Conservation (phyloP, 2,888 invertebrate genomes). For the Aphidoletes aphidimyza region DNA sequence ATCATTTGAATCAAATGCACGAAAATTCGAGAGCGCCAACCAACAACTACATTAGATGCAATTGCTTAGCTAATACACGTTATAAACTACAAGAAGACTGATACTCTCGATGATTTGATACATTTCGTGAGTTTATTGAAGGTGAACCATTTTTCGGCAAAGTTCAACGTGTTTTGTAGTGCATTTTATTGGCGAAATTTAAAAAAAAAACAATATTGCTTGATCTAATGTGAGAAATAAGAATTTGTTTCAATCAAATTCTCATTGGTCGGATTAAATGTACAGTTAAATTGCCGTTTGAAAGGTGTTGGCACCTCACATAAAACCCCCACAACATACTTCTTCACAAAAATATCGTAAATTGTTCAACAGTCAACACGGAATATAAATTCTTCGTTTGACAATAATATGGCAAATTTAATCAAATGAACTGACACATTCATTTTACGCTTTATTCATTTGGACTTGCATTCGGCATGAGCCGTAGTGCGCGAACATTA, state of each 20-base stretch:
- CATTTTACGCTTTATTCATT: slow-evolving; percentile 16
- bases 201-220: no score
- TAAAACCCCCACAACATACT: no score
- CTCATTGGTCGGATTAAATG: no score
- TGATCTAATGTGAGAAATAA: no score
- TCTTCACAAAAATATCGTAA: not conserved
- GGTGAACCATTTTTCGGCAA: slow-evolving; percentile 28
- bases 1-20: slow-evolving; percentile 50
- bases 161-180: slow-evolving; percentile 8
- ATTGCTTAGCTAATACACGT: not conserved
- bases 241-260: no score
- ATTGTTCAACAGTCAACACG: not conserved
- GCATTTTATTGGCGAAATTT: no score
- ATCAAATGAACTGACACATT: slow-evolving; percentile 48
- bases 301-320: no score
- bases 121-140: not conserved
- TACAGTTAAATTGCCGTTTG: no score
- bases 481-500: not conserved
- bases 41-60: slow-evolving; percentile 17
- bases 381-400: not conserved
- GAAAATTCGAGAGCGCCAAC: slow-evolving; percentile 25
- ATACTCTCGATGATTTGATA: slow-evolving; percentile 14
- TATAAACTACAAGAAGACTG: not conserved
- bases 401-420: slow-evolving; percentile 52
- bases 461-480: no score